Conservation (phyloP, 2,888 invertebrate species). For the Plebejus melissa region DNA sequence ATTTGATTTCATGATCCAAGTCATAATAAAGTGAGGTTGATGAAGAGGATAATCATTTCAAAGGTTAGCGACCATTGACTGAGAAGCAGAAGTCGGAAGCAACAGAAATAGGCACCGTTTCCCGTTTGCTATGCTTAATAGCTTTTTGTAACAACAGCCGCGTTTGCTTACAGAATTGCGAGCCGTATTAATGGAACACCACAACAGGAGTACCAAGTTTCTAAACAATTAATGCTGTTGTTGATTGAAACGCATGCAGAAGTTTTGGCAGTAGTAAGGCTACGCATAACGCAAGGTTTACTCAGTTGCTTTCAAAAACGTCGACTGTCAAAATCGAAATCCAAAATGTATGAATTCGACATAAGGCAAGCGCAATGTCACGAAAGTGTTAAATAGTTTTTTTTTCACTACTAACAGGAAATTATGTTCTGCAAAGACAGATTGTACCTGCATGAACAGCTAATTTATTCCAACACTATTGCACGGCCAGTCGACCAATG, state of each 20-base stretch:
- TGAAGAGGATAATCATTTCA: background rate
- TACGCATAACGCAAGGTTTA: no score
- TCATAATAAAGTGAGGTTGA: background rate
- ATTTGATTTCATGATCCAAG: background rate
- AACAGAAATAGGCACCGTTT: conserved; percentile 36
- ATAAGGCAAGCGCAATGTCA: no score
- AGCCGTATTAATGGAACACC: conserved; percentile 12
- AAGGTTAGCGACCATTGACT: conserved; percentile 23
- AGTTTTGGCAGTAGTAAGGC: background rate
- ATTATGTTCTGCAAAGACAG: no score
- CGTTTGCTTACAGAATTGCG: conserved; percentile 23
- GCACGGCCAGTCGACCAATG: no score
- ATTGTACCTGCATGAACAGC: no score
- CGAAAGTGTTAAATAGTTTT: no score
- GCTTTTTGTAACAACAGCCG: conserved; percentile 20
- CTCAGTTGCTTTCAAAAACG: no score
- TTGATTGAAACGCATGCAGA: background rate
- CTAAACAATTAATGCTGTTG: background rate
- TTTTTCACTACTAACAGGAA: no score
- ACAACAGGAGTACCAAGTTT: background rate
- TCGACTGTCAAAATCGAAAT: no score
- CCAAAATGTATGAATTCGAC: no score
- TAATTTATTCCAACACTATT: no score
- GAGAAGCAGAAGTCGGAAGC: conserved; percentile 35
- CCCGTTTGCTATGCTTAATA: conserved; percentile 30